Percentiles rank a stretch among this genome's conserved stretches.
phyloP scores from a whole-genome alignment of 1,140 invertebrate species.

The Plectus sambesii region DNA sequence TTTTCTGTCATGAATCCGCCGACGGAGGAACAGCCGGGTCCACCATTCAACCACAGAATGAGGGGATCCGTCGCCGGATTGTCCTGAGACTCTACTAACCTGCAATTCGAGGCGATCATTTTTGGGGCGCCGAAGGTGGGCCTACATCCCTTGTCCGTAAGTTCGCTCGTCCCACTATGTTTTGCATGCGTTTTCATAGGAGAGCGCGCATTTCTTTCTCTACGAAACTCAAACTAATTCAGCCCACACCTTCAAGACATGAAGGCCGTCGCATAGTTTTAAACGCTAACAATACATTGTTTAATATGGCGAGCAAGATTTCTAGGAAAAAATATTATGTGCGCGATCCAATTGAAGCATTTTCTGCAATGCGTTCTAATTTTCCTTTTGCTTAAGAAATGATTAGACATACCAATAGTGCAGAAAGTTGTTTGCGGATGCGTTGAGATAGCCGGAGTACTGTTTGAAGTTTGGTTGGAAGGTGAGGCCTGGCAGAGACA shows the following conservation, averaged over 20 bases:
- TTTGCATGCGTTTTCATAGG: too few relatives aligned
- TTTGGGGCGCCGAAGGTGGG: constrained; percentile 47
- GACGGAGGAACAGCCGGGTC: constrained; percentile 52
- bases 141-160: constrained; percentile 47
- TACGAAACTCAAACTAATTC: too few relatives aligned
- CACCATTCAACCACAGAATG: constrained; percentile 53
- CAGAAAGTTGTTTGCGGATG: constrained; percentile 12
- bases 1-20: constrained; percentile 51
- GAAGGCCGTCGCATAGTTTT: too few relatives aligned
- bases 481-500: constrained; percentile 17
- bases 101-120: too few relatives aligned
- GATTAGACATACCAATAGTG: constrained; percentile 19
- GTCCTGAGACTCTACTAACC: constrained; percentile 48
- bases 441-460: constrained; percentile 20
- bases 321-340: too few relatives aligned
- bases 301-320: too few relatives aligned
- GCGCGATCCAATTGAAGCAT: too few relatives aligned
- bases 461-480: constrained; percentile 16
- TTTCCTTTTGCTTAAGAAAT: too few relatives aligned
- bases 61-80: constrained; percentile 49
- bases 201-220: too few relatives aligned
- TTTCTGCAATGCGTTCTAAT: too few relatives aligned
- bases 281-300: too few relatives aligned
- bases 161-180: constrained; percentile 46
- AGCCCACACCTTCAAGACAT: too few relatives aligned